Base-by-base conservation (phyloP, 2,113 vertebrate species). In the Poeciliopsis retropinna region DNA sequence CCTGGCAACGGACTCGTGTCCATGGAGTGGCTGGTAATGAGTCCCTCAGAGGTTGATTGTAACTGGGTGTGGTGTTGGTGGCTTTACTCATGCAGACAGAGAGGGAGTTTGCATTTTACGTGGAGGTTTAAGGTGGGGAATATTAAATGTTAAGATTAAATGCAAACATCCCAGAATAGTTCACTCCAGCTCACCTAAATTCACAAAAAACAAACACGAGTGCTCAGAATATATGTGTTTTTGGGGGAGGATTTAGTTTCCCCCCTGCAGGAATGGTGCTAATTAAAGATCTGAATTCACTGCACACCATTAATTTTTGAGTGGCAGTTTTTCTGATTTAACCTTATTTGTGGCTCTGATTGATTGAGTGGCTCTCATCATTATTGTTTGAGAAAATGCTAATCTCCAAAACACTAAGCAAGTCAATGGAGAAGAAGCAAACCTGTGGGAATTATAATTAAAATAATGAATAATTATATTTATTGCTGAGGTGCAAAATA, bases 1-100 rank as follows among this genome's bases (percentile, higher is more conserved):
- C 84, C 64, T 89, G 75, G 85, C 83, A 89, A 91, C 85, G 0
- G 37, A 29, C 80, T 71, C 78, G 85, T 80, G 72, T 89, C 80
- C 73, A 71, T 71, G 71, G 82, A 81, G 81, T 14, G 0, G 25
- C 75, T 44, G 81, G 82, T 93, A 93, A 94, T 91, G 87, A 92
- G 92, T 86, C 88, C 90, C 89, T 62, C 54, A 72, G 90, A 83
- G 85, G 72, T 30, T 66, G 70, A 28, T 66, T 22, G 87, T 83
- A 82, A 60, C 80, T 67, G 70, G 81, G 89, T 76, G 81, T 32
- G 34, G 70, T 75, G 60, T 65, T 57, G 25, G 64, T 70, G 31
- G 57, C 32, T 66, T 78, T 60, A 5, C 39, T 72, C 15, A 64
- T 3, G 0, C 22, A 57, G 51, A 57, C 51, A 3, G 22, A 57